These are phyloP conservation scores for Antheraea assamensis DNA, from an alignment of 2,888 invertebrate genomes.

Conservation along the genomic window DNA sequence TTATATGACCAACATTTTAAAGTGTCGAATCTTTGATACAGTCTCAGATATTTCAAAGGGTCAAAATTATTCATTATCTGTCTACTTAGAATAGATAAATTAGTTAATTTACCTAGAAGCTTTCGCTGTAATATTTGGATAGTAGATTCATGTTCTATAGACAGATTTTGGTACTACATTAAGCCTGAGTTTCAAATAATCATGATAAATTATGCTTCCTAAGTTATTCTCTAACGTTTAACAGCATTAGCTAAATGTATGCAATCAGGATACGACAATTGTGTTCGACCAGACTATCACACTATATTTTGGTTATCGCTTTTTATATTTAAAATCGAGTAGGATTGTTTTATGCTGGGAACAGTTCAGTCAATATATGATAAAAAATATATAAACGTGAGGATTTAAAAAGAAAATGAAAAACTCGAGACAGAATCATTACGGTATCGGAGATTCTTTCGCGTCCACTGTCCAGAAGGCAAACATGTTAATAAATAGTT, in stretches of 20 bases:
- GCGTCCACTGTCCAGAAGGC: constrained; percentile 10
- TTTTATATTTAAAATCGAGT: too few species aligned
- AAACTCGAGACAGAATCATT: constrained; percentile 11
- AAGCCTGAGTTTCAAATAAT: too few species aligned
- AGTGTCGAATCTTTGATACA: not conserved
- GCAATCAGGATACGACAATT: too few species aligned
- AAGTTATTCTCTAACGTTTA: too few species aligned
- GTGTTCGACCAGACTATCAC: too few species aligned
- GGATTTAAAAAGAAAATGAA: not conserved
- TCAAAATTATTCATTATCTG: not conserved
- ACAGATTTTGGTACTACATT: too few species aligned
- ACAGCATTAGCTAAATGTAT: too few species aligned
- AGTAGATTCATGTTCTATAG: too few species aligned
- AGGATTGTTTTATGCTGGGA: too few species aligned
- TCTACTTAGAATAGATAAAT: not conserved
- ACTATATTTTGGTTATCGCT: too few species aligned
- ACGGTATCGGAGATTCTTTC: constrained; percentile 15
- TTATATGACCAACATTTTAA: not conserved
- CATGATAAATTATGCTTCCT: too few species aligned
- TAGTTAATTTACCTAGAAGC: not conserved
- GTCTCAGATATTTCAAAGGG: not conserved
- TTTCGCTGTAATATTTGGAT: too few species aligned
- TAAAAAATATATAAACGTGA: not conserved
- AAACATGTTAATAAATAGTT: constrained; percentile 9
- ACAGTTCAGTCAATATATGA: not conserved